phyloP scores from a whole-genome alignment of 1,140 invertebrate species.

The Conus ventricosus region DNA sequence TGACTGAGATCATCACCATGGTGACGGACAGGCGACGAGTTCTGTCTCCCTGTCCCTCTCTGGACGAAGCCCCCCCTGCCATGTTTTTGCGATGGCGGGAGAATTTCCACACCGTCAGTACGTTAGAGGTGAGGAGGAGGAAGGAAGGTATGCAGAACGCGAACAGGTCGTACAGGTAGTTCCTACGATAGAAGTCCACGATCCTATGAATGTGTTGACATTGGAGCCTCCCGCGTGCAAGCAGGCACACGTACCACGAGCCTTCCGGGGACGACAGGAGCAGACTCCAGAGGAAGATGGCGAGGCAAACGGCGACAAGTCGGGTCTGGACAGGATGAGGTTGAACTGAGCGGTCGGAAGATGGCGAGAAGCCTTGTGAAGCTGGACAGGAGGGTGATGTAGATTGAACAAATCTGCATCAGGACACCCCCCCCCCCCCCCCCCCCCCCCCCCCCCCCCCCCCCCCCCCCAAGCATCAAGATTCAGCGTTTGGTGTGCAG shows the following conservation, averaged over 20 bases:
- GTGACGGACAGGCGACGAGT: slow-evolving; percentile 11
- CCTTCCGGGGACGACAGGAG: background rate
- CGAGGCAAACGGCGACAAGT: background rate
- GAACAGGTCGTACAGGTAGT: background rate
- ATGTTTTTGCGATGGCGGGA: background rate
- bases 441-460: too few species aligned
- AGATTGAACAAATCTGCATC: slow-evolving; percentile 49
- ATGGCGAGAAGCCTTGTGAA: slow-evolving; percentile 24
- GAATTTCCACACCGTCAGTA: background rate
- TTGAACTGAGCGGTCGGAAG: slow-evolving; percentile 4
- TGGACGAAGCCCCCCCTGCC: background rate
- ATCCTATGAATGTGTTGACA: background rate
- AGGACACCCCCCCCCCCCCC: too few species aligned
- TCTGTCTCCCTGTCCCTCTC: background rate
- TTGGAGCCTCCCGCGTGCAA: background rate
- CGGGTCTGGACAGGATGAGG: slow-evolving; percentile 6
- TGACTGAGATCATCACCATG: background rate
- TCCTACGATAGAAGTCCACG: background rate
- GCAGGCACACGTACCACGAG: background rate
- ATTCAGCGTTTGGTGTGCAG: too few species aligned
- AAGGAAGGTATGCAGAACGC: slow-evolving; percentile 1
- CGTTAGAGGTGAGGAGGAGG: background rate
- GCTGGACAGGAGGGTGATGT: slow-evolving; percentile 44
- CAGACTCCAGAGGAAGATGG: slow-evolving; percentile 13
- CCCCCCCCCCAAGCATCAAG: too few species aligned